phyloP scores from a whole-genome alignment of 2,113 vertebrate genomes.

The Emydura subglobosa region DNA sequence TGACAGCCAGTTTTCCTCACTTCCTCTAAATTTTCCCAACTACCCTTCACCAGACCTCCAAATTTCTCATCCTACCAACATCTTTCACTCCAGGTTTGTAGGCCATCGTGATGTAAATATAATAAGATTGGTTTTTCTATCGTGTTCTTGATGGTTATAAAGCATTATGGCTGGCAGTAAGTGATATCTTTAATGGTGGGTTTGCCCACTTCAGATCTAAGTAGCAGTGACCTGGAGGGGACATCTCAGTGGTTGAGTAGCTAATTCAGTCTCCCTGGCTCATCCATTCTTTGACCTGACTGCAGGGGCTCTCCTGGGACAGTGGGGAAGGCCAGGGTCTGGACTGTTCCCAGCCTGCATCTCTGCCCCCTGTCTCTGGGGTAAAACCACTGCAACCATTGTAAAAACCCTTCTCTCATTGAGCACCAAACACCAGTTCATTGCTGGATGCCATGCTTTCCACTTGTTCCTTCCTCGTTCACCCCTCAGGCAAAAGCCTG shows the following conservation, averaged over 20 bases:
- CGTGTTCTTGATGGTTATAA: background rate
- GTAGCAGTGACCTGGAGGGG: background rate
- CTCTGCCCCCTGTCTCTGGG: too few relatives aligned
- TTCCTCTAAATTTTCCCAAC: background rate
- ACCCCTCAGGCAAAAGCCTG: background rate
- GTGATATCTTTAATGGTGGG: constrained; percentile 15
- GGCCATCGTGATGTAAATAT: background rate
- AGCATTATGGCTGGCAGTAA: background rate
- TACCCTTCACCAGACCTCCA: background rate
- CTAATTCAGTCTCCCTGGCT: background rate
- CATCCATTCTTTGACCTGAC: background rate
- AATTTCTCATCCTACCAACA: background rate
- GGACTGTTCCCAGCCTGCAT: too few relatives aligned
- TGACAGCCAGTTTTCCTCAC: background rate
- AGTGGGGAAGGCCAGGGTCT: too few relatives aligned
- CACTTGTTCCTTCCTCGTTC: background rate
- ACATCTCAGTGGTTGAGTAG: fast-evolving
- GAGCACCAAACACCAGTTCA: too few relatives aligned
- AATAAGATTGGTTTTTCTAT: background rate
- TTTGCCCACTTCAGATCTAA: background rate
- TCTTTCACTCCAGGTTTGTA: background rate
- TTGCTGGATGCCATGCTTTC: too few relatives aligned
- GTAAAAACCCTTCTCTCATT: too few relatives aligned
- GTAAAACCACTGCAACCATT: too few relatives aligned
- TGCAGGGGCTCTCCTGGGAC: too few relatives aligned